Base-by-base conservation (phyloP, 1,140 invertebrate species). In the Drosophila subpulchrella region DNA sequence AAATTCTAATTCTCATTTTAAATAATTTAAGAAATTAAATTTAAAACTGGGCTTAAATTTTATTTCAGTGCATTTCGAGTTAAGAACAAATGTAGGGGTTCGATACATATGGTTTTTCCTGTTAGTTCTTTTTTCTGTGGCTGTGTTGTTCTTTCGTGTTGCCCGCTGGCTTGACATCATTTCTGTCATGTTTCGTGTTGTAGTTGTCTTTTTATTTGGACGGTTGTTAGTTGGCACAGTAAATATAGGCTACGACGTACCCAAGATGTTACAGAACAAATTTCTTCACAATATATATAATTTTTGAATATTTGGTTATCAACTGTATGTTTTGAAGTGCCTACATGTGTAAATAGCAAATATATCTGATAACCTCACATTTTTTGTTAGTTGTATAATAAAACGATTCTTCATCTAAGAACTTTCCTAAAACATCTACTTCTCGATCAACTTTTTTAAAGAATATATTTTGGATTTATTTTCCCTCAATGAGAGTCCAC, bases 81-180 rank as follows among this genome's bases (percentile, higher is more conserved):
- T 36, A 13, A 66, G 65, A 68, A 68, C 60, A 55, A 72, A 61
- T 56, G 54, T 27, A 68, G 65, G 61, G 53, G 57, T 78, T 56
- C 51, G 67, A 62, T 48, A 65, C 63, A 68, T 74, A 65, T 68
- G 61, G 51, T 59, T 66, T 70, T 81, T 66, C 57, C 70, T 81
- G 78, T 59, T 74, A 70, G 10, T 27, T 48, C 27, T 12, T 63
- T 46, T 11, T 38, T 60, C 12, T 32, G 32, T 4, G 11, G 10
- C 32, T 51, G 48, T 56, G 39, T 58, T 68, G 79, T 50, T 81
- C 61, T 12, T 65, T 59, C 59, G 46, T 81, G 63, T 71, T 60
- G 72, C 55, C 81, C 77, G 76, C 81, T 81, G 81, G 83, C 83
- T 83, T 86, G 83, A 86, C 83, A 86, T 86, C 83, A 88, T 86